phyloP scores from a whole-genome alignment of 2,797 vertebrate species.

The Siniperca undulata region DNA sequence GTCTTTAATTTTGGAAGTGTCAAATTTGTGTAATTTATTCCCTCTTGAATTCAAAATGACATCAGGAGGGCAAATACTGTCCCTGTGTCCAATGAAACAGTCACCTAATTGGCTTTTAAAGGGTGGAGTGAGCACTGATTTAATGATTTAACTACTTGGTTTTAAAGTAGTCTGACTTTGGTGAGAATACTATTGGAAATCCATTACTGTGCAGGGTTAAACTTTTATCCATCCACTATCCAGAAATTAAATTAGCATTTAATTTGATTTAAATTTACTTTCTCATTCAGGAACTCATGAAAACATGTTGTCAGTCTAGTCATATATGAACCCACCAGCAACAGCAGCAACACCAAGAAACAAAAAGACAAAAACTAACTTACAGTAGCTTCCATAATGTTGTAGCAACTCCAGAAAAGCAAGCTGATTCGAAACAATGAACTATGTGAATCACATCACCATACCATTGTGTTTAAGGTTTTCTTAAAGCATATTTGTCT shows the following conservation, averaged over 20 bases:
- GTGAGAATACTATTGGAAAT: conserved; percentile 54
- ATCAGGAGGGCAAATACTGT: conserved; percentile 73
- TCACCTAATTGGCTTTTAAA: conserved; percentile 78
- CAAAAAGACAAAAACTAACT: neutral
- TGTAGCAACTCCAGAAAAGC: neutral
- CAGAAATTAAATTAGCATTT: conserved; percentile 64
- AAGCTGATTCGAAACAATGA: neutral
- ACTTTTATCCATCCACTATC: conserved; percentile 43
- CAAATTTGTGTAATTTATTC: conserved; percentile 77
- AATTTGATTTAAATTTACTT: conserved; percentile 57
- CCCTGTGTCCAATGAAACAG: conserved; percentile 72
- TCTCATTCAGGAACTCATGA: conserved; percentile 47
- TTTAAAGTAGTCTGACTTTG: conserved; percentile 62
- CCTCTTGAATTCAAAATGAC: conserved; percentile 68
- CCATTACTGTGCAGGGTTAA: conserved; percentile 60
- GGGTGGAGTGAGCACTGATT: conserved; percentile 45
- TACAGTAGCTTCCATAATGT: neutral
- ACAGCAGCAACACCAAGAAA: neutral
- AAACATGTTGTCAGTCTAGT: conserved; percentile 42
- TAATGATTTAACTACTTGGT: conserved; percentile 71
- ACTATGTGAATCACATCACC: neutral
- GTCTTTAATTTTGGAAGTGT: conserved; percentile 65
- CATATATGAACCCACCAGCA: conserved; percentile 31
- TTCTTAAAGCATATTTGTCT: neutral
- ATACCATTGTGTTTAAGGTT: neutral